These are phyloP conservation scores for Boulengeromyrus knoepffleri DNA, from an alignment of 2,113 vertebrate species.

Conservation along the genomic window DNA sequence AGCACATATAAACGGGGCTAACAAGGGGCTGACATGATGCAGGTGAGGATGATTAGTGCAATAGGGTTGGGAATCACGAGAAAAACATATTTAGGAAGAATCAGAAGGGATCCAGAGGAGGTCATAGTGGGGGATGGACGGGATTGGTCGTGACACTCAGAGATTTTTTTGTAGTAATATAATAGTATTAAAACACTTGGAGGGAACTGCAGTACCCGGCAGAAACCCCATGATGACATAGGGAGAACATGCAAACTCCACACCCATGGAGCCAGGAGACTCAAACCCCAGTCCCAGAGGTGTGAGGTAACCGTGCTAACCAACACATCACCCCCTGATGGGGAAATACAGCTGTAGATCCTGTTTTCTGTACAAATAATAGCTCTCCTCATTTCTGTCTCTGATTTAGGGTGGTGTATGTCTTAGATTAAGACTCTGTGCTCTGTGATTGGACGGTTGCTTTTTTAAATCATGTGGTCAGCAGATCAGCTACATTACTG, in stretches of 20 bases:
- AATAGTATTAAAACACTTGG: not conserved
- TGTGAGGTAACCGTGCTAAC: not conserved
- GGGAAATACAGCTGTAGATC: not conserved
- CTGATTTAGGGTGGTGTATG: not conserved
- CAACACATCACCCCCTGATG: not conserved
- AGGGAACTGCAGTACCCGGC: not conserved
- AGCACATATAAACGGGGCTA: no score
- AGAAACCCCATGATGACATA: not conserved
- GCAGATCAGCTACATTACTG: not conserved
- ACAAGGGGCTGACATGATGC: no score
- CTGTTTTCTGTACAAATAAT: not conserved
- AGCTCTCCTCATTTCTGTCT: not conserved
- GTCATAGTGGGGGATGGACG: no score
- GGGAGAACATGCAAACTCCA: not conserved
- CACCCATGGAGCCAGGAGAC: not conserved
- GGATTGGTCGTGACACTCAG: not conserved
- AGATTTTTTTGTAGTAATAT: not conserved
- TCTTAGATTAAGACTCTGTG: not conserved
- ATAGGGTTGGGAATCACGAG: no score
- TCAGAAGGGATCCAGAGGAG: no score
- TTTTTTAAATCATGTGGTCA: not conserved
- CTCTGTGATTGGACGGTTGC: not conserved
- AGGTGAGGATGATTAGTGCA: no score
- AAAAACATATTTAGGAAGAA: no score
- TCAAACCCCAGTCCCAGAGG: not conserved